phyloP scores from a whole-genome alignment of 2,888 invertebrate genomes.

The Halictus quadricinctus region DNA sequence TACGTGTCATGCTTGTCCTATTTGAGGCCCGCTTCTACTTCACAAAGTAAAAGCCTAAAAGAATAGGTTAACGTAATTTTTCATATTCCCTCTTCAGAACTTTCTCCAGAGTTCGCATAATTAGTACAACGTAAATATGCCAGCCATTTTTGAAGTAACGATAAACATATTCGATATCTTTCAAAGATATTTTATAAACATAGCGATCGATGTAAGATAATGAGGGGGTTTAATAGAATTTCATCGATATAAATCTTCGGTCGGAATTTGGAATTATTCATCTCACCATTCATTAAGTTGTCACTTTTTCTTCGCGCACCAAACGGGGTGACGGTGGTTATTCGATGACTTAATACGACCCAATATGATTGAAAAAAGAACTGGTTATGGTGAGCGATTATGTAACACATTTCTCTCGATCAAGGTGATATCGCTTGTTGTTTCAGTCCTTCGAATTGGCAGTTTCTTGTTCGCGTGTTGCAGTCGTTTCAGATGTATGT shows the following conservation, averaged over 20 bases:
- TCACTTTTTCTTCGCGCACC: neutral
- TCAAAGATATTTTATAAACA: neutral
- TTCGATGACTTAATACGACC: neutral
- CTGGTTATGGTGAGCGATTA: constrained; percentile 16
- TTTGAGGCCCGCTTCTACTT: neutral
- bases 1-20: neutral
- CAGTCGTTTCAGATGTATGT: neutral
- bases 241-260: neutral
- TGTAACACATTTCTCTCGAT: constrained; percentile 14
- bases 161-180: neutral
- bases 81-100: neutral
- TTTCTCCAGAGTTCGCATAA: neutral
- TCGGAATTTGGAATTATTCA: neutral
- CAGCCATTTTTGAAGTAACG: neutral
- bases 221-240: neutral
- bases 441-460: constrained; percentile 24
- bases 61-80: neutral
- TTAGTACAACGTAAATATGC: neutral
- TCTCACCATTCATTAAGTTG: neutral
- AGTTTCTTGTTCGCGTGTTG: neutral
- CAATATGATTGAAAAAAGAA: constrained; percentile 22
- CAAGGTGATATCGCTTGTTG: constrained; percentile 11
- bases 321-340: neutral
- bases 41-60: neutral
- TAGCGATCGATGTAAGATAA: neutral